Evolutionary conservation across 2,888 invertebrate genomes (phyloP), one percentile per base, ranked within the genome.

Genomic region (Apamea anceps): DNA sequence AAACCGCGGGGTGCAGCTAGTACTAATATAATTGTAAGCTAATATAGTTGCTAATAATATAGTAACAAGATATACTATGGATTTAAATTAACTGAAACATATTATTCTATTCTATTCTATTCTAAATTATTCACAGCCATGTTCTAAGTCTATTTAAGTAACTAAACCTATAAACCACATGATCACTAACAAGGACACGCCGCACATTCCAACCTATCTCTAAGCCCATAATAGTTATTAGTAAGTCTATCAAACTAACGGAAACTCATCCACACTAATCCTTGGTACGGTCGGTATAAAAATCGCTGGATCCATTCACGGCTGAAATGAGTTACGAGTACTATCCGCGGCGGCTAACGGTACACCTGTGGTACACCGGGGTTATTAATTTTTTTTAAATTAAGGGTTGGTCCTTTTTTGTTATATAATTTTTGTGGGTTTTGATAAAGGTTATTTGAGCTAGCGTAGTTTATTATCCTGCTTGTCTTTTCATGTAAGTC

Each of bases 231-330:
- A 86, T 66, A 85, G 75, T 85, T 81, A 84, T 80, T 71, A 89
- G 63, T 32, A 84, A 86, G 68, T 72, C 84, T 66, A 90, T 90
- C 82, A 89, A 90, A 90, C 80, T 86, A 79, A 77, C 68, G 42
- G 57, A 75, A 87, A 80, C 90, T 85, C 65, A 87, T 89, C 86
- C 88, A 66, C 81, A 62, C 78, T 90, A 89, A 90, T 87, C 90
- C 85, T 75, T 48, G 78, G 86, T 86, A 89, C 86, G 84, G 85
- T 90, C 78, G 86, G 89, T 89, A 91, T 91, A 92, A 94, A 94
- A 94, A 93, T 91, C 89, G 90, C 86, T 91, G 89, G 88, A 91
- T 92, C 88, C 87, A 93, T 94, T 93, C 93, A 91, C 87, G 88
- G 89, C 86, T 91, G 91, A 88, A 92, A 94, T 92, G 91, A 93